Evolutionary conservation across 2,113 vertebrate species (phyloP).

Genomic region (Nothoprocta perdicaria): DNA sequence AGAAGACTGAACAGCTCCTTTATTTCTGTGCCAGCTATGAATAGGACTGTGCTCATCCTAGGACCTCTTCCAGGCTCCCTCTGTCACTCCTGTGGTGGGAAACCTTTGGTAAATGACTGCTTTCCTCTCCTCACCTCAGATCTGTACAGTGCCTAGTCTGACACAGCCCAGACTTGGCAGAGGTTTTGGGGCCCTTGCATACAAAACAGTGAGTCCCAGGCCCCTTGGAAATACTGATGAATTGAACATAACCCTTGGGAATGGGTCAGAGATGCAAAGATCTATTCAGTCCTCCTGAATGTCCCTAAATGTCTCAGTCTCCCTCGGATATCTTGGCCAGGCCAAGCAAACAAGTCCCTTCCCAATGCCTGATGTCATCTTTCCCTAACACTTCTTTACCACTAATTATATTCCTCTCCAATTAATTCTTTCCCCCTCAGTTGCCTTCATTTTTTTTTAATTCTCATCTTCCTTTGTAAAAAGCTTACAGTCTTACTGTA

Average conservation of each 20-base stretch:
- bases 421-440: neutral
- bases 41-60: neutral
- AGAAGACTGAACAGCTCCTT: neutral
- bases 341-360: neutral
- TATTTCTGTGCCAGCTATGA: neutral
- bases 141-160: neutral
- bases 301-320: neutral
- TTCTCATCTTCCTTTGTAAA: constrained; percentile 38
- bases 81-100: neutral
- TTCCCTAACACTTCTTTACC: neutral
- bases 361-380: neutral
- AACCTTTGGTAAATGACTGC: neutral
- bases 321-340: neutral
- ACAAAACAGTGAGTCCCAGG: neutral
- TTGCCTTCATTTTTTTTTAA: constrained; percentile 18
- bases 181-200: neutral
- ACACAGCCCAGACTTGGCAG: neutral
- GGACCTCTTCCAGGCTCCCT: neutral
- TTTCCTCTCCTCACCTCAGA: neutral
- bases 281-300: neutral
- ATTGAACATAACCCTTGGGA: neutral
- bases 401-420: neutral
- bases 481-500: constrained; percentile 25
- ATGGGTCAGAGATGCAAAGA: neutral
- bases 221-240: neutral